Conservation (phyloP, 2,888 invertebrate genomes). For the Cephus runcator region DNA sequence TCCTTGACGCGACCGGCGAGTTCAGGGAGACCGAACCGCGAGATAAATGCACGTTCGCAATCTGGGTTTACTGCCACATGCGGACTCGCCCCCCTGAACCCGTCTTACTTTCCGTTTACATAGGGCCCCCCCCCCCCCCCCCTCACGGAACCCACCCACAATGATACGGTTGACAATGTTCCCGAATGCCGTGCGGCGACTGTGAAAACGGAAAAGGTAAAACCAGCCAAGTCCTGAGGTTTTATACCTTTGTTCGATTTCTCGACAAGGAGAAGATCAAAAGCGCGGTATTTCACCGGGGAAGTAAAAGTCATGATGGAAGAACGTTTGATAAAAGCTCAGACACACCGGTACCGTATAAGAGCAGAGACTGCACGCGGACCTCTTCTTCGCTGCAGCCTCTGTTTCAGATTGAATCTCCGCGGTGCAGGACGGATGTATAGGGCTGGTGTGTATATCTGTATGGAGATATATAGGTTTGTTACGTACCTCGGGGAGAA, state of each 20-base stretch:
- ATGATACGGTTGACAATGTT: background rate
- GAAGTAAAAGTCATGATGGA: background rate
- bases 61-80: slow-evolving; percentile 52
- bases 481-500: background rate
- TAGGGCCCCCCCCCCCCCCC: slow-evolving; percentile 5
- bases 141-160: background rate
- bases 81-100: background rate
- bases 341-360: background rate
- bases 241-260: background rate
- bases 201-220: background rate
- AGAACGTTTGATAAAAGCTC: background rate
- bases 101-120: background rate
- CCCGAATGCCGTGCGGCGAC: background rate
- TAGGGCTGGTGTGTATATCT: background rate
- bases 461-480: background rate
- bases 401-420: background rate
- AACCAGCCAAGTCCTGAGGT: background rate
- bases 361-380: background rate
- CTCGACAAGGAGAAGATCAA: background rate
- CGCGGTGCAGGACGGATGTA: background rate
- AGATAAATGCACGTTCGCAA: slow-evolving; percentile 46
- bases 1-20: slow-evolving; percentile 4
- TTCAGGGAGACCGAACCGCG: slow-evolving; percentile 4
- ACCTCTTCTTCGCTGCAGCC: background rate
- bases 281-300: background rate